Evolutionary conservation across 2,797 vertebrate species (phyloP).

Genomic region (Manis pentadactyla): DNA sequence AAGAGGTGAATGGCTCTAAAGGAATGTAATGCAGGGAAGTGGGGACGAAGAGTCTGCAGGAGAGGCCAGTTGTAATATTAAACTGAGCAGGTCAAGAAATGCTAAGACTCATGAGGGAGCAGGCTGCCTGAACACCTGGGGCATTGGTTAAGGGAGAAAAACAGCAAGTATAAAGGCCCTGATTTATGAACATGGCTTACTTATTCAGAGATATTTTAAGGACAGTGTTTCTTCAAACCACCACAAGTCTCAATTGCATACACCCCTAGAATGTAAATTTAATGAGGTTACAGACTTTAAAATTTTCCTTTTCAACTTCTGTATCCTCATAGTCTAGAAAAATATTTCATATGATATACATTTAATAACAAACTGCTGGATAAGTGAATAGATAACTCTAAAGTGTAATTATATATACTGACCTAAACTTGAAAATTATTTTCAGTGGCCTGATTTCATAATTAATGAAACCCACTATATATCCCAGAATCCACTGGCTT

Average conservation of each 20-base stretch:
- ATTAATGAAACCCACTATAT: background rate
- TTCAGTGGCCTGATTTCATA: background rate
- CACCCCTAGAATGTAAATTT: background rate
- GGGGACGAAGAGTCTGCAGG: background rate
- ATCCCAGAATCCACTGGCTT: background rate
- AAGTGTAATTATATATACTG: background rate
- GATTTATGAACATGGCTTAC: background rate
- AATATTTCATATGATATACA: background rate
- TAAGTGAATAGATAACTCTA: background rate
- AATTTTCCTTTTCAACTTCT: background rate
- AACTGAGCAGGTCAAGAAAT: background rate
- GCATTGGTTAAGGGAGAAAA: background rate
- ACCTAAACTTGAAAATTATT: constrained; percentile 31
- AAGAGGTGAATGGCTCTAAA: background rate
- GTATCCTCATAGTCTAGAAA: background rate
- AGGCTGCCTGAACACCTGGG: background rate
- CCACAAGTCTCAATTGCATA: background rate
- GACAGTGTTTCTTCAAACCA: background rate
- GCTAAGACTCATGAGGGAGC: background rate
- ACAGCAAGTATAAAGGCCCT: background rate
- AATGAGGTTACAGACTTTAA: background rate
- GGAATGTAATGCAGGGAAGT: background rate
- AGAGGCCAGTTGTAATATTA: background rate
- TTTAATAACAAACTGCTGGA: background rate
- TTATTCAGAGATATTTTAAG: background rate